Conservation (phyloP, 1,140 invertebrate species). For the Trypoxylus dichotomus region DNA sequence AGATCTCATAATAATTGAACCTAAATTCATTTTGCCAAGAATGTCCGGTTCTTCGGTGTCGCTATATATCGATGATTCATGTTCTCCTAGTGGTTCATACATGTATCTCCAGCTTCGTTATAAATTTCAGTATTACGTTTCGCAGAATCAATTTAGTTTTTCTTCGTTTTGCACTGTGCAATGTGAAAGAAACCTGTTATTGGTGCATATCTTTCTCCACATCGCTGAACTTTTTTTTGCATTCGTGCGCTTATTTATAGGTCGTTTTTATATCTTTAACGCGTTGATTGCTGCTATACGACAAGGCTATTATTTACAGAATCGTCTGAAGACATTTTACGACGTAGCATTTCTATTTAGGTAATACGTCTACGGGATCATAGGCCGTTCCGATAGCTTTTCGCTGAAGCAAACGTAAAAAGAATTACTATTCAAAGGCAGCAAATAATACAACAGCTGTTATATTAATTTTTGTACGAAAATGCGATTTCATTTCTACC, state of each 20-base stretch:
- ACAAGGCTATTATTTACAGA: background rate
- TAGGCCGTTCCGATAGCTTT: too few relatives aligned
- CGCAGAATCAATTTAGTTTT: conserved; percentile 1
- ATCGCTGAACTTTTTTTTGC: background rate
- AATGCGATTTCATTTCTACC: too few relatives aligned
- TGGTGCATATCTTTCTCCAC: background rate
- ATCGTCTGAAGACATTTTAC: background rate
- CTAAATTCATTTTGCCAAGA: too few relatives aligned
- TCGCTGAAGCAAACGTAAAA: too few relatives aligned
- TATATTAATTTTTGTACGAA: too few relatives aligned
- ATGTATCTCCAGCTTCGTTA: background rate
- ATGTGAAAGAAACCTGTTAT: conserved; percentile 1
- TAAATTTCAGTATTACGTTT: background rate
- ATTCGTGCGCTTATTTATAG: background rate
- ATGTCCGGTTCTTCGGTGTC: background rate
- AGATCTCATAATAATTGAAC: too few relatives aligned
- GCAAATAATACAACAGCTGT: too few relatives aligned
- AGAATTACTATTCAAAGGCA: too few relatives aligned
- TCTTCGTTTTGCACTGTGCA: background rate
- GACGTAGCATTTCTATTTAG: background rate
- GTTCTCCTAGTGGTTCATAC: background rate
- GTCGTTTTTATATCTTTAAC: background rate
- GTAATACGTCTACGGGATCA: too few relatives aligned
- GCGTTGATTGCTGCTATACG: background rate
- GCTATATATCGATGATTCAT: background rate